Percentiles rank a stretch among this genome's conserved stretches.
These are phyloP conservation scores for Ctenopoma multispine DNA, from an alignment of 2,797 vertebrate species.

Conservation along the genomic window DNA sequence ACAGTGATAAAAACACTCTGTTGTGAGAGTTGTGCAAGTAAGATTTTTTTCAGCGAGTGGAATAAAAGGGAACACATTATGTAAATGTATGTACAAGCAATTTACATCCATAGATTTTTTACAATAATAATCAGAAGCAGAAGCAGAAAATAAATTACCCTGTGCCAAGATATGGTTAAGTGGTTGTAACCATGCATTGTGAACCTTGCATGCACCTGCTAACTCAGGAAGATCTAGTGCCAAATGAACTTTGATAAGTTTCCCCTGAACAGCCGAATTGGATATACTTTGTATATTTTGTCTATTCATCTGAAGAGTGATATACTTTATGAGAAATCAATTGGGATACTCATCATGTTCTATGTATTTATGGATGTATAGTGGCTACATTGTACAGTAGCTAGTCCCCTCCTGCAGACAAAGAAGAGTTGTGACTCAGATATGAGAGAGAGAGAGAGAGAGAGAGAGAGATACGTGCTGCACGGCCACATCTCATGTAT, in stretches of 20 bases:
- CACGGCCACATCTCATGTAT: slow-evolving; percentile 20
- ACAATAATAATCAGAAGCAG: background rate
- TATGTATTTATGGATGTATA: background rate
- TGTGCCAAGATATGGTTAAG: slow-evolving; percentile 3
- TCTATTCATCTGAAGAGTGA: background rate
- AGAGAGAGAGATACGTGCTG: slow-evolving; percentile 25
- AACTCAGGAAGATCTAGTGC: background rate
- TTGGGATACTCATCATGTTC: background rate
- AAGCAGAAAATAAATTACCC: slow-evolving; percentile 2
- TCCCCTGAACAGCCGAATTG: background rate
- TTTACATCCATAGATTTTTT: no score
- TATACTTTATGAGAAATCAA: background rate
- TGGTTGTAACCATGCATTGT: slow-evolving; percentile 8
- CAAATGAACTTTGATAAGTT: slow-evolving; percentile 16
- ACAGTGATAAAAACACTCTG: no score
- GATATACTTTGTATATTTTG: background rate
- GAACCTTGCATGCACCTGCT: slow-evolving; percentile 2
- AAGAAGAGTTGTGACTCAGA: slow-evolving; percentile 11
- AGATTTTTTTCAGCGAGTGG: background rate
- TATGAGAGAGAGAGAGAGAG: slow-evolving; percentile 18
- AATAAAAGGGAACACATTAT: background rate
- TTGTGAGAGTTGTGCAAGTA: background rate
- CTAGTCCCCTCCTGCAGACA: background rate
- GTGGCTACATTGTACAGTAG: slow-evolving; percentile 4
- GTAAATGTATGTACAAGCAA: background rate